Evolutionary conservation across 1,140 invertebrate species (phyloP).

Genomic region (Zaprionus taronus): DNA sequence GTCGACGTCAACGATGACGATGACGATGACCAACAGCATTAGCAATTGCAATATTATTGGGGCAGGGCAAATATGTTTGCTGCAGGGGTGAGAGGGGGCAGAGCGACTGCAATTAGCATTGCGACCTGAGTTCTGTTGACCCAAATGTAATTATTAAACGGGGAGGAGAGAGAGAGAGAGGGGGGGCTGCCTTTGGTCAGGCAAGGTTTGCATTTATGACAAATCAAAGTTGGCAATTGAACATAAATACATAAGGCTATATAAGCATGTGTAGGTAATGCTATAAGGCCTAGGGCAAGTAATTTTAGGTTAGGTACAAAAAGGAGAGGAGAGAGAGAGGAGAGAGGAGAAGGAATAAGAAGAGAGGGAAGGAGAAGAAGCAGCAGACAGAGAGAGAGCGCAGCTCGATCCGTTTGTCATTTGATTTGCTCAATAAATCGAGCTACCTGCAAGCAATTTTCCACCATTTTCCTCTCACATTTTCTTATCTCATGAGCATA

Average conservation of each 20-base stretch:
- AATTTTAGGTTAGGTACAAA: background rate
- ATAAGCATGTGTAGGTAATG: background rate
- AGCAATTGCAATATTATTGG: slow-evolving; percentile 3
- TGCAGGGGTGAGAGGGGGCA: too few species aligned
- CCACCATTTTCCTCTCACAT: slow-evolving; percentile 76
- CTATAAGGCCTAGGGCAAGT: background rate
- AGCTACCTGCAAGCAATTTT: slow-evolving; percentile 65
- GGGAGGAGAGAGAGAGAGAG: background rate
- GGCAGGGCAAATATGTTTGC: background rate
- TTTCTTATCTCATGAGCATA: slow-evolving; percentile 79
- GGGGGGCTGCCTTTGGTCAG: background rate
- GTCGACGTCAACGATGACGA: background rate
- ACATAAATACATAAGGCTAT: background rate
- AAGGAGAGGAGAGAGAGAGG: too few species aligned
- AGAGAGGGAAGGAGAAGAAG: too few species aligned
- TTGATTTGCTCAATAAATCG: slow-evolving; percentile 56
- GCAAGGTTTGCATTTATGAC: background rate
- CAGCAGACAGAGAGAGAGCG: too few species aligned
- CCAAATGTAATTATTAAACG: slow-evolving; percentile 3
- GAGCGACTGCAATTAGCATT: background rate
- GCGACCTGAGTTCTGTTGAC: background rate
- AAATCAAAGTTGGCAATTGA: background rate
- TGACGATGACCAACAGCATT: background rate
- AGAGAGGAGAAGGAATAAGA: too few species aligned
- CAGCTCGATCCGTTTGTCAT: slow-evolving; percentile 34